phyloP scores from a whole-genome alignment of 2,797 vertebrate genomes.

The Karalla daura region DNA sequence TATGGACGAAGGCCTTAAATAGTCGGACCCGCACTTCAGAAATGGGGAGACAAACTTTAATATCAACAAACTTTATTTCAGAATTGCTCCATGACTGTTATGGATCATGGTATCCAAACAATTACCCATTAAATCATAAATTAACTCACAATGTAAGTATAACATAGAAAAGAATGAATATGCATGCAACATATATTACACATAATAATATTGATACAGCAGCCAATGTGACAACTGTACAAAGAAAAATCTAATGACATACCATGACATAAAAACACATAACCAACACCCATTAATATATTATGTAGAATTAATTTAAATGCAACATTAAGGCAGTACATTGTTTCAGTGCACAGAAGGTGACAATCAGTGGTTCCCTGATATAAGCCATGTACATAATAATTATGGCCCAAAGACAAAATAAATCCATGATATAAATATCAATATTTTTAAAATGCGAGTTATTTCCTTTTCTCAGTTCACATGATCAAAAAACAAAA shows the following conservation, averaged over 20 bases:
- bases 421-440: too few species aligned
- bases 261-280: too few species aligned
- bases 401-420: not conserved
- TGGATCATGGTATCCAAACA: not conserved
- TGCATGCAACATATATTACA: not conserved
- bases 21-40: too few species aligned
- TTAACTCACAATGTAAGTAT: too few species aligned
- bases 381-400: not conserved
- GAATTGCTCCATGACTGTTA: not conserved
- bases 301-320: not conserved
- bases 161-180: not conserved
- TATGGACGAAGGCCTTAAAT: too few species aligned
- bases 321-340: conserved; percentile 28
- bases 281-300: not conserved
- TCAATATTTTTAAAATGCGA: too few species aligned
- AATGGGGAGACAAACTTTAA: not conserved
- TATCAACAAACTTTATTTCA: not conserved
- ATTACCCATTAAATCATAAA: not conserved
- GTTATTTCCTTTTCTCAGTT: too few species aligned
- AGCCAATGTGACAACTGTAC: not conserved
- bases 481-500: too few species aligned
- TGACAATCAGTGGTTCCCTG: conserved; percentile 1
- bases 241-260: not conserved
- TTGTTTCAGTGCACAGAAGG: conserved; percentile 4
- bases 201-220: not conserved